phyloP scores from a whole-genome alignment of 2,113 vertebrate genomes.

The Grus americana region DNA sequence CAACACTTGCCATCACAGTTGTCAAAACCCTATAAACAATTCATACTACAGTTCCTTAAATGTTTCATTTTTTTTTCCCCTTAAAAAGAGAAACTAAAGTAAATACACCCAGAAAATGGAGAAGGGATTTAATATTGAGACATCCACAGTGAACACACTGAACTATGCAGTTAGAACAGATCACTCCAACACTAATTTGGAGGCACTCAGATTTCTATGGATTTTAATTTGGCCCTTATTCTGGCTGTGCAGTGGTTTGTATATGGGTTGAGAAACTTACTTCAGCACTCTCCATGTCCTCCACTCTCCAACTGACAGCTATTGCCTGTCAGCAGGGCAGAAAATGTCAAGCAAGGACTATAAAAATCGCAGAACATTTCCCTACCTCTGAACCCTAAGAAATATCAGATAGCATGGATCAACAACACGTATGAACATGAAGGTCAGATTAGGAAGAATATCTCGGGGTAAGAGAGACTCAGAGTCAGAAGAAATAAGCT shows the following conservation, averaged over 20 bases:
- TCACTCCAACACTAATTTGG: neutral
- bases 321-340: neutral
- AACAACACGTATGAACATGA: neutral
- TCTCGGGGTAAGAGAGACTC: neutral
- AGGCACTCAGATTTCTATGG: neutral
- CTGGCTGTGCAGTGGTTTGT: neutral
- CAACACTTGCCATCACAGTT: neutral
- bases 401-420: neutral
- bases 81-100: neutral
- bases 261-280: neutral
- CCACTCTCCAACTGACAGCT: neutral
- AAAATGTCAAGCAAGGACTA: neutral
- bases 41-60: neutral
- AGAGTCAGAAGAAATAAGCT: neutral
- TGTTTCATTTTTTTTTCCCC: neutral
- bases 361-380: neutral
- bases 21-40: slow-evolving; percentile 21
- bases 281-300: neutral
- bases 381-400: neutral
- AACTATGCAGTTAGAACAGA: neutral
- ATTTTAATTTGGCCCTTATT: neutral
- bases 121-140: neutral
- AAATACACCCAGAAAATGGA: neutral
- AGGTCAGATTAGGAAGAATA: neutral
- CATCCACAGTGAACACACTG: neutral